A percentile compares a stretch with the other conserved stretches of the same genome.
phyloP scores from a whole-genome alignment of 2,888 invertebrate species.

The Caradrina kadenii region DNA sequence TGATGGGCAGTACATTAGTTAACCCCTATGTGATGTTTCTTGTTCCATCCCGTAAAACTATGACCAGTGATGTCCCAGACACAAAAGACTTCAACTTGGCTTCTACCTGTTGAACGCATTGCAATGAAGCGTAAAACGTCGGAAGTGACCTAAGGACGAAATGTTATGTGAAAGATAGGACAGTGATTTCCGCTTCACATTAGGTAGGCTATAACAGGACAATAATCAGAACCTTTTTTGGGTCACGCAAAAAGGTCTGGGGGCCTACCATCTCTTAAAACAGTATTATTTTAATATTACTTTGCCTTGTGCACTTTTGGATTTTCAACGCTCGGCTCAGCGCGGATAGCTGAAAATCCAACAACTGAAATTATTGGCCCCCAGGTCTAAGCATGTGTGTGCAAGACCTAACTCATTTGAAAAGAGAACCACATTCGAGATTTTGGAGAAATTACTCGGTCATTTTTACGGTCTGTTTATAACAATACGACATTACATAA shows the following conservation, averaged over 20 bases:
- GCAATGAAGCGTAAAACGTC: background rate
- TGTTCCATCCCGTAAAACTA: too few relatives aligned
- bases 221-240: background rate
- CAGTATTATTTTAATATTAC: too few relatives aligned
- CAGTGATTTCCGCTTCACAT: background rate
- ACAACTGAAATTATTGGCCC: too few relatives aligned
- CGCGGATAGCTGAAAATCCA: too few relatives aligned
- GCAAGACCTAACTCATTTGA: conserved; percentile 16
- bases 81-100: too few relatives aligned
- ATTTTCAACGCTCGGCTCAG: too few relatives aligned
- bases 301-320: too few relatives aligned
- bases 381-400: background rate
- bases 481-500: conserved; percentile 9
- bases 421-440: background rate
- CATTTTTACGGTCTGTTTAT: conserved; percentile 3
- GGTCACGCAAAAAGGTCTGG: conserved; percentile 11
- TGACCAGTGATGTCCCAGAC: too few relatives aligned
- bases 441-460: background rate
- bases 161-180: too few relatives aligned
- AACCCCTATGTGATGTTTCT: too few relatives aligned
- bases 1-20: too few relatives aligned
- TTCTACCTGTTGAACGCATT: too few relatives aligned
- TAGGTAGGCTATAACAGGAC: background rate
- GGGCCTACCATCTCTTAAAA: background rate
- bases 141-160: background rate